phyloP scores from a whole-genome alignment of 2,888 invertebrate species.

The Caradrina clavipalpis region DNA sequence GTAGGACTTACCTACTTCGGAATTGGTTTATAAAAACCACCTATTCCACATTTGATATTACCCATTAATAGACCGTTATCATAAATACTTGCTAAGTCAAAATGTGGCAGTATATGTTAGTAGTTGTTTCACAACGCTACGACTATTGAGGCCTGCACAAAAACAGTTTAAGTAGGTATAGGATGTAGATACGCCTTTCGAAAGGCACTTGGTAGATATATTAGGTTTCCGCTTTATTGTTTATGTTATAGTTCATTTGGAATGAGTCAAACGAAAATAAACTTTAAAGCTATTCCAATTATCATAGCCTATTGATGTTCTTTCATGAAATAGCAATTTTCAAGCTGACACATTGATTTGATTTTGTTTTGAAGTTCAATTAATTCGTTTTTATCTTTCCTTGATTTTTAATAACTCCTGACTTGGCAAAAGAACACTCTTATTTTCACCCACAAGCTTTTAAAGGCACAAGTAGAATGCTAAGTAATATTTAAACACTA shows the following conservation, averaged over 20 bases:
- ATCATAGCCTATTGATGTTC: neutral
- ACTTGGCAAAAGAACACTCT: neutral
- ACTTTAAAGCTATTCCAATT: conserved; percentile 1
- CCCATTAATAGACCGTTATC: conserved; percentile 42
- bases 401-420: too few species aligned
- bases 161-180: conserved; percentile 49
- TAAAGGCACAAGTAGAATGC: neutral
- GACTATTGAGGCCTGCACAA: conserved; percentile 38
- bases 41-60: conserved; percentile 16
- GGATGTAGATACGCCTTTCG: conserved; percentile 46
- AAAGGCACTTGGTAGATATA: conserved; percentile 32
- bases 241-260: conserved; percentile 18
- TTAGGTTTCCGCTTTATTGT: conserved; percentile 34
- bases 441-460: too few species aligned
- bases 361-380: too few species aligned
- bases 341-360: too few species aligned
- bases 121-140: conserved; percentile 51
- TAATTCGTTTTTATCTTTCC: too few species aligned
- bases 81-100: conserved; percentile 47
- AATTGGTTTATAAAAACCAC: neutral
- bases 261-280: neutral
- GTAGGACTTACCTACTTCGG: too few species aligned
- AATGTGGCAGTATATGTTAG: conserved; percentile 50
- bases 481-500: neutral
- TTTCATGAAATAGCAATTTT: neutral